A percentile compares a stretch with the other conserved stretches of the same genome.
These are phyloP conservation scores for Hylaeus anthracinus DNA, from an alignment of 1,140 invertebrate species.

Conservation along the genomic window DNA sequence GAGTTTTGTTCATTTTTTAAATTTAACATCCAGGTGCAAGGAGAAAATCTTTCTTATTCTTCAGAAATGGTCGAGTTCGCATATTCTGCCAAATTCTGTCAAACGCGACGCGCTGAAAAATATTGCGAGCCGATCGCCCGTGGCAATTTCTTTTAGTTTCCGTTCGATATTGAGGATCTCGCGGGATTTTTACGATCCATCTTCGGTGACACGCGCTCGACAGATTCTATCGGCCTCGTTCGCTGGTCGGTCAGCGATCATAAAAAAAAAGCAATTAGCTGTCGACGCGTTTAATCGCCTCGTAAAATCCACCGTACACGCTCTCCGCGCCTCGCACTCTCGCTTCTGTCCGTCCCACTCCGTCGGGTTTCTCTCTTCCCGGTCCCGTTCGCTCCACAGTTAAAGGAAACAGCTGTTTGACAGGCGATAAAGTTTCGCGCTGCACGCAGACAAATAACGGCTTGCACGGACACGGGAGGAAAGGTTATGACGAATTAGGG, in stretches of 20 bases:
- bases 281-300: slow-evolving; percentile 66
- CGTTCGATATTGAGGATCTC: too few relatives aligned
- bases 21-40: too few relatives aligned
- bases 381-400: slow-evolving; percentile 25
- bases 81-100: too few relatives aligned
- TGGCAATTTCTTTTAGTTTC: too few relatives aligned
- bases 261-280: slow-evolving; percentile 72
- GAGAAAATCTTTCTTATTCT: too few relatives aligned
- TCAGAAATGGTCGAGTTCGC: too few relatives aligned
- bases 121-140: too few relatives aligned
- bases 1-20: too few relatives aligned
- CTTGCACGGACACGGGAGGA: slow-evolving; percentile 58
- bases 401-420: slow-evolving; percentile 64
- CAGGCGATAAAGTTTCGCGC: slow-evolving; percentile 62
- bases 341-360: background rate
- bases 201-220: slow-evolving; percentile 25
- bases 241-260: slow-evolving; percentile 14
- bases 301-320: slow-evolving; percentile 62
- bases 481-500: slow-evolving; percentile 74
- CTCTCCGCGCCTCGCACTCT: background rate
- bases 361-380: slow-evolving; percentile 9
- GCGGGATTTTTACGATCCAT: slow-evolving; percentile 41
- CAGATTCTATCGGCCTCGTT: slow-evolving; percentile 11
- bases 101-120: too few relatives aligned
- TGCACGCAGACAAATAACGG: slow-evolving; percentile 28